Percentiles rank a stretch among this genome's conserved stretches.
phyloP scores from a whole-genome alignment of 2,797 vertebrate genomes.

The Trachops cirrhosus region DNA sequence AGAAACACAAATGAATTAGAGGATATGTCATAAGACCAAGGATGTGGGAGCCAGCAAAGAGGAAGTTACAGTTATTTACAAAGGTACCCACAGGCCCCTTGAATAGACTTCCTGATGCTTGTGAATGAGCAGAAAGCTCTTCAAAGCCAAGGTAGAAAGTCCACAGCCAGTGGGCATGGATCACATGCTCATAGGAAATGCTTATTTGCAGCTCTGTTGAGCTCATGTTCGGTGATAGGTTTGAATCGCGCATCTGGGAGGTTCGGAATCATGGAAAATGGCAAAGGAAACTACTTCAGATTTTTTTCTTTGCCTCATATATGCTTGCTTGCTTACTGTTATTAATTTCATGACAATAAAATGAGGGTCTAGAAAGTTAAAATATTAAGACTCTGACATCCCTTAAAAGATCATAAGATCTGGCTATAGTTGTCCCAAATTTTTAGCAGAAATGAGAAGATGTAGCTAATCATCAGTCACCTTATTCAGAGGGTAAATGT shows the following conservation, averaged over 20 bases:
- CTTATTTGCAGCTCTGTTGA: neutral
- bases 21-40: neutral
- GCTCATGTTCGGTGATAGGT: neutral
- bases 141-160: neutral
- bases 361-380: neutral
- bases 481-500: neutral
- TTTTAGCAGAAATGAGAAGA: neutral
- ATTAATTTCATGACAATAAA: neutral
- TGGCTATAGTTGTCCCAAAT: neutral
- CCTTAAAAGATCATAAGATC: neutral
- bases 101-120: neutral
- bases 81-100: accelerated
- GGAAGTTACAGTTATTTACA: neutral
- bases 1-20: neutral
- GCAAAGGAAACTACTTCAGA: neutral
- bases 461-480: no score
- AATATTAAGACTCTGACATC: neutral
- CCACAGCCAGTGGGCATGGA: neutral
- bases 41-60: neutral
- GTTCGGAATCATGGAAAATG: neutral
- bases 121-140: neutral
- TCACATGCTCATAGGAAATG: neutral
- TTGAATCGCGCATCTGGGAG: neutral
- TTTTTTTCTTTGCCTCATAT: neutral
- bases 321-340: neutral